Evolutionary conservation across 2,797 vertebrate species (phyloP).

Genomic region (Epinephelus malabaricus): DNA sequence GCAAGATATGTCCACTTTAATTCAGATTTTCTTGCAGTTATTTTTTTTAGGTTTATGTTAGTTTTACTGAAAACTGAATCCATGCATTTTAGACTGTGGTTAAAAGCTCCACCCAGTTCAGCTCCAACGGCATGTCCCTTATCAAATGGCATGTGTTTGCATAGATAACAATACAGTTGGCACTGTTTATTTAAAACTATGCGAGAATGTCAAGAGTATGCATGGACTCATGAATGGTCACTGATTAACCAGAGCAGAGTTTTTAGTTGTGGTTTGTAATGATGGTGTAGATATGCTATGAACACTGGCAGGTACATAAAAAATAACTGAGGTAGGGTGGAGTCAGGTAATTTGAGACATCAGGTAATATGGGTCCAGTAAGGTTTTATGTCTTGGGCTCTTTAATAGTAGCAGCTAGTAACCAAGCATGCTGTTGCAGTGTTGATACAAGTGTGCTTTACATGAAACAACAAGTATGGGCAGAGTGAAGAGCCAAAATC

Average conservation of each 20-base stretch:
- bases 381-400: too few relatives aligned
- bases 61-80: background rate
- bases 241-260: conserved; percentile 34
- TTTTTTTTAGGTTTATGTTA: accelerated
- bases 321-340: background rate
- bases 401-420: too few relatives aligned
- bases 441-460: too few relatives aligned
- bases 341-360: too few relatives aligned
- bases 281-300: background rate
- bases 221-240: background rate
- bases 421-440: too few relatives aligned
- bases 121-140: conserved; percentile 1
- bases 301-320: background rate
- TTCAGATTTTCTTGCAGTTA: background rate
- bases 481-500: too few relatives aligned
- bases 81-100: background rate
- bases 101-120: background rate
- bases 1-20: background rate
- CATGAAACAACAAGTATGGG: too few relatives aligned
- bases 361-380: too few relatives aligned
- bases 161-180: conserved; percentile 22
- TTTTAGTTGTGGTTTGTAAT: background rate
- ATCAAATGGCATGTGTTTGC: conserved; percentile 27
- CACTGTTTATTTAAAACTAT: conserved; percentile 28
- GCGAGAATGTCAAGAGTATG: background rate